These are phyloP conservation scores for Actinemys pallida DNA, from an alignment of 2,113 vertebrate species.

Conservation along the genomic window DNA sequence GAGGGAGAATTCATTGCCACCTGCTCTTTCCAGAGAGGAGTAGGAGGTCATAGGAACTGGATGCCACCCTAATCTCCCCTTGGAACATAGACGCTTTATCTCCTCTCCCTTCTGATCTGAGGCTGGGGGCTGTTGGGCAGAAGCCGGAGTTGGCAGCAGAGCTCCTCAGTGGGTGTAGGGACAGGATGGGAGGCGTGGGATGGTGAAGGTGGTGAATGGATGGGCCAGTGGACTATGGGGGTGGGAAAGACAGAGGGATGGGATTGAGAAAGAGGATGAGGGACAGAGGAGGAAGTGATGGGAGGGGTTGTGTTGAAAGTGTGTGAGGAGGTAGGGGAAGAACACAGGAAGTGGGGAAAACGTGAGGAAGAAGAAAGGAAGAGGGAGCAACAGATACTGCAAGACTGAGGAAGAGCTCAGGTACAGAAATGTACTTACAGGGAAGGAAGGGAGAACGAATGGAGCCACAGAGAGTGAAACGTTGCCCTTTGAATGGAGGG, in stretches of 20 bases:
- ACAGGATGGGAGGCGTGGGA: background rate
- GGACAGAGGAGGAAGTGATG: background rate
- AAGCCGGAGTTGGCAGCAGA: background rate
- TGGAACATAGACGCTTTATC: background rate
- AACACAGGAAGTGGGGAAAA: background rate
- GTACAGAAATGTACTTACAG: background rate
- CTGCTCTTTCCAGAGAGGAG: background rate
- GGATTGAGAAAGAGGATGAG: background rate
- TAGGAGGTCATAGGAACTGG: background rate
- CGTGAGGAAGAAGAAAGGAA: background rate
- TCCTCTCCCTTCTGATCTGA: rapidly evolving
- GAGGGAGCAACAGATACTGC: background rate
- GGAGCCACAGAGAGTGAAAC: background rate
- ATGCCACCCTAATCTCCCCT: rapidly evolving
- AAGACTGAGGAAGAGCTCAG: background rate
- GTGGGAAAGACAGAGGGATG: background rate
- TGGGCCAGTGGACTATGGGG: background rate
- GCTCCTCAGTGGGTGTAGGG: background rate
- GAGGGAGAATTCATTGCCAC: background rate
- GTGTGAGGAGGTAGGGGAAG: background rate
- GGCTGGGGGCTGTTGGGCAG: background rate
- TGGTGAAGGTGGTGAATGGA: background rate
- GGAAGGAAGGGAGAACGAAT: background rate
- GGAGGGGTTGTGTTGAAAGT: background rate
- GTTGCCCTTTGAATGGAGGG: background rate